Base-by-base conservation (phyloP, 2,888 invertebrate genomes). In the Cantharis rustica region DNA sequence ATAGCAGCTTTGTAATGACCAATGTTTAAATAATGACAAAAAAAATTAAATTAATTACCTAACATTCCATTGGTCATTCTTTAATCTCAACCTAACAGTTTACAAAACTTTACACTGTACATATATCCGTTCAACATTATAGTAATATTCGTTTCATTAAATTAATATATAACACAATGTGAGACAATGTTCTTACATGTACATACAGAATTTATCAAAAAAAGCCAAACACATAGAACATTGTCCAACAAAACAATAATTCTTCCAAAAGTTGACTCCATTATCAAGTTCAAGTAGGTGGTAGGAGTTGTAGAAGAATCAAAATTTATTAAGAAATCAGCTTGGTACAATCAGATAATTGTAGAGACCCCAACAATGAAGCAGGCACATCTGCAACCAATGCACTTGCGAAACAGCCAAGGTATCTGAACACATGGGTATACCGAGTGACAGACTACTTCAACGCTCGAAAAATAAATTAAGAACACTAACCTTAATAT, bases 261-360 rank as follows among this genome's bases (percentile, higher is more conserved):
- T 75, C 71, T 75, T 75, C 71, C 16, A 64, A 64, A 47, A 69
- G 73, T 69, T 69, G 11, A 47, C 68, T 17, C 15, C 27, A 76
- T 47, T 76, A 71, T 68, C 61, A 66, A 78, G 77, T 81, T 85
- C 83, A 86, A 71, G 85, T 86, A 68, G 86, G 84, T 79, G 85
- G 47, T 85, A 61, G 85, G 84, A 79, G 85, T 84, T 71, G 85
- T 84, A 78, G 85, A 85, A 78, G 86, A 86, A 79, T 85, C 85
- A 79, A 85, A 83, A 81, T 85, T 84, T 82, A 82, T 84, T 80
- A 85, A 85, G 78, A 84, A 85, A 79, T 83, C 81, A 85, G 80
- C 78, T 84, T 84, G 73, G 83, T 84, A 73, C 85, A 84, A 78
- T 83, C 82, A 77, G 81, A 47, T 47, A 47, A 47, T 47, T 47